phyloP scores from a whole-genome alignment of 2,888 invertebrate genomes.

The Deilephila elpenor region DNA sequence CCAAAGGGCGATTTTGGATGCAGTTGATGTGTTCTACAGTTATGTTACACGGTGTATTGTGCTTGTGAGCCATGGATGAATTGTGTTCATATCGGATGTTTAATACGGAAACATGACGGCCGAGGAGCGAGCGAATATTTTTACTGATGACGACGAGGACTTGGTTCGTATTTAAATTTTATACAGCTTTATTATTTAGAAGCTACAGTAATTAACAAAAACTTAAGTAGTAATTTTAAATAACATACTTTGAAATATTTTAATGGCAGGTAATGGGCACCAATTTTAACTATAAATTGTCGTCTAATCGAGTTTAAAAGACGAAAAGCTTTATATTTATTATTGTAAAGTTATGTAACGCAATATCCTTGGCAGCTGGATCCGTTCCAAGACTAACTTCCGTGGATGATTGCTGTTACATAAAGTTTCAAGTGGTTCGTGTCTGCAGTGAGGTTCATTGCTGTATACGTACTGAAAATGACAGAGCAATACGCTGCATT shows the following conservation, averaged over 20 bases:
- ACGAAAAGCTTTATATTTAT: background rate
- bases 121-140: slow-evolving; percentile 76
- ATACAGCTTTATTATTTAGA: background rate
- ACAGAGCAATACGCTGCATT: background rate
- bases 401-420: slow-evolving; percentile 49
- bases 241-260: background rate
- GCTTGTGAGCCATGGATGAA: slow-evolving; percentile 74
- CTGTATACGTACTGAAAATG: slow-evolving; percentile 4
- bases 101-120: slow-evolving; percentile 71
- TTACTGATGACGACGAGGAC: slow-evolving; percentile 78
- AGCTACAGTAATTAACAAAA: background rate
- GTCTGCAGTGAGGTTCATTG: slow-evolving; percentile 23
- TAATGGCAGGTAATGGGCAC: background rate
- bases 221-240: too few species aligned
- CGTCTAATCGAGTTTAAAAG: background rate
- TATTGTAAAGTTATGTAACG: slow-evolving; percentile 50
- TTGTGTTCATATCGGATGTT: slow-evolving; percentile 57
- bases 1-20: slow-evolving; percentile 57
- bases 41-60: slow-evolving; percentile 60
- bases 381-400: slow-evolving; percentile 53
- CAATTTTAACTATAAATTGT: background rate
- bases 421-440: slow-evolving; percentile 49
- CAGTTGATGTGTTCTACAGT: slow-evolving; percentile 73
- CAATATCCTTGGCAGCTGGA: slow-evolving; percentile 63
- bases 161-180: slow-evolving; percentile 51